These are phyloP conservation scores for Mus spicilegus DNA, from an alignment of 2,113 vertebrate genomes.

Conservation along the genomic window DNA sequence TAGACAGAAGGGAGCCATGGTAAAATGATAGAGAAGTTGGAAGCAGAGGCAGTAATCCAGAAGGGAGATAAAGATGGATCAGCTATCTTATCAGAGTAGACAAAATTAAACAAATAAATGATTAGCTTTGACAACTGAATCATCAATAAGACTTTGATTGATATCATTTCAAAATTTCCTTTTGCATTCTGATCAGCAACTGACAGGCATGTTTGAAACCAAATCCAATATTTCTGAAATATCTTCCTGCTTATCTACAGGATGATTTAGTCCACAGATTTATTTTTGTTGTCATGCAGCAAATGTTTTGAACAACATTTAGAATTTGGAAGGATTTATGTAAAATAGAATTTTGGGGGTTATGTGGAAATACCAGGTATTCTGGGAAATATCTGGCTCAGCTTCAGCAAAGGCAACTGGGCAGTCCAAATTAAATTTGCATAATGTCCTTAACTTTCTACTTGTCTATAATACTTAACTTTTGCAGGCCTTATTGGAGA, in stretches of 20 bases:
- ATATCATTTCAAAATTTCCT: slow-evolving; percentile 48
- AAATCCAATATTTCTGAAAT: slow-evolving; percentile 42
- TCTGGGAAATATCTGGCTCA: neutral
- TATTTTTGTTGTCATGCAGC: slow-evolving; percentile 44
- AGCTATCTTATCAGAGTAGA: neutral
- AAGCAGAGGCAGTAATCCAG: neutral
- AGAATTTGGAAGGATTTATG: slow-evolving; percentile 36
- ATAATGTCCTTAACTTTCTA: neutral
- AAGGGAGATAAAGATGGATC: neutral
- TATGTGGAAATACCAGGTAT: slow-evolving; percentile 35
- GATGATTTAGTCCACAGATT: slow-evolving; percentile 51
- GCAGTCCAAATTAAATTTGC: neutral
- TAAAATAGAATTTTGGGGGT: slow-evolving; percentile 31
- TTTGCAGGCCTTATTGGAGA: neutral
- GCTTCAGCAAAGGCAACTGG: neutral
- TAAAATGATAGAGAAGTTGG: neutral
- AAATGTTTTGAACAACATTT: slow-evolving; percentile 45
- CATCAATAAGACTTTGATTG: slow-evolving; percentile 50
- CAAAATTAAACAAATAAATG: slow-evolving; percentile 64
- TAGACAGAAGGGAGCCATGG: neutral
- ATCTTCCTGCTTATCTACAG: neutral
- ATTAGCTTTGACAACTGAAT: slow-evolving; percentile 52
- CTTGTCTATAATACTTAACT: neutral
- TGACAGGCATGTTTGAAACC: slow-evolving; percentile 54
- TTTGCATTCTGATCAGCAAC: slow-evolving; percentile 34